Evolutionary conservation across 2,888 invertebrate species (phyloP), one percentile per base, ranked within the genome.

Genomic region (Eupithecia inturbata): DNA sequence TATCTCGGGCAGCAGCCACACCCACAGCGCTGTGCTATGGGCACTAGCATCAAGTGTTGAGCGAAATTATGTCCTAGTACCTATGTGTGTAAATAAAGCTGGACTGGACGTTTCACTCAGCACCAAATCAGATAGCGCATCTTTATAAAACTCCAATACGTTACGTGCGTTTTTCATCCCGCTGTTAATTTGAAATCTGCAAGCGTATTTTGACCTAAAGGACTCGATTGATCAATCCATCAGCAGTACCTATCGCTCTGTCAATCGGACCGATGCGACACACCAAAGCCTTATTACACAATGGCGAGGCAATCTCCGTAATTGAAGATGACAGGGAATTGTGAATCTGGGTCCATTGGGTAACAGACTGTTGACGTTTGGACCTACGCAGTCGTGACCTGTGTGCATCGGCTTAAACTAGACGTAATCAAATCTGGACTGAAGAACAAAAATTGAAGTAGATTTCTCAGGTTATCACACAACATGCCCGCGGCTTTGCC

Each of bases 321-420:
- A 88, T 87, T 85, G 87, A 82, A 82, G 84, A 85, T 82, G 83
- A 77, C 82, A 80, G 78, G 72, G n/a, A n/a, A 22, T 45, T 69
- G 76, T 84, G 86, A 87, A 87, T 87, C 87, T 83, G 79, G 72
- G 77, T 79, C 83, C 82, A 85, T 86, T 84, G 82, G 80, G 36
- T 68, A 62, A 70, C 22, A 64, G 72, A 73, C 68, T 66, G 73
- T 67, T 73, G 68, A 68, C 66, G 68, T 26, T 45, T 41, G 28
- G 39, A 63, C 39, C 41, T 63, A 63, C 70, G 60, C 71, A 74
- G 70, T 22, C 67, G 33, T 69, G 60, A 73, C 66, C 73, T n/a
- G 72, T 39, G 26, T 63, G 69, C 67, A 71, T 67, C 70, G 72
- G 71, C n/a, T 60, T n/a, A 19, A 60, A 68, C 68, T 31, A 36